Evolutionary conservation across 1,140 invertebrate species (phyloP), one percentile per base, ranked within the genome.

Genomic region (Pomacea maculata): DNA sequence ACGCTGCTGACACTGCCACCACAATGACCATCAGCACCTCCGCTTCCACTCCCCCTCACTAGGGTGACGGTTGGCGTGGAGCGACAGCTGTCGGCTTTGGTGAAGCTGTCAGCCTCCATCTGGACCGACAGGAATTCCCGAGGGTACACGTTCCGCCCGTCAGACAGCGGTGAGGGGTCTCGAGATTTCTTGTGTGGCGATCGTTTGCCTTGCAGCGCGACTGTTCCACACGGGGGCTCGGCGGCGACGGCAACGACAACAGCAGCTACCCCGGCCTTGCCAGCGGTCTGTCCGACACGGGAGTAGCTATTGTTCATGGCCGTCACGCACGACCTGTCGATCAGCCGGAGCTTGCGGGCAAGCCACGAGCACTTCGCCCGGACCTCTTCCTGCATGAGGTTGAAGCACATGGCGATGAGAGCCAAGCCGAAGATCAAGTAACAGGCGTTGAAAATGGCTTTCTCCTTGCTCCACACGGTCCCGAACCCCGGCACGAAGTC

Each of bases 361-460:
- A 95, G 91, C 17, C 93, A 93, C 71, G 94, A 93, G 83, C 96
- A 94, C 90, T 97, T 97, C 19, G 85, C 84, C 25, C 84, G 74
- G 1, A 97, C 95, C 90, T 97, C 96, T 91, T 98, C 96, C 93
- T 97, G 97, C 96, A 98, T 98, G 54, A 99, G 93, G 93, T 99
- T 98, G 93, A 99, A 99, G 92, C 97, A 99, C 98, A 99, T 99
- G 83, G 97, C 98, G 70, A 99, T 96, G 2, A 99, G 92, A 7
- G 98, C 97, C 95, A 99, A 98, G 57, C 98, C 98, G 75, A 99
- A 93, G 92, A 99, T 95, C 55, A 91, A 81, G 78, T 91, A 91
- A 25, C 90, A 65, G 65, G 86, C 83, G 76, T 88, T 89, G 25
- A 88, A 80, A 15, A 90, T 85, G 54, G 88, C 82, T 79, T 91